These are phyloP conservation scores for Caiman crocodilus DNA, from an alignment of 2,797 vertebrate species.

Conservation along the genomic window DNA sequence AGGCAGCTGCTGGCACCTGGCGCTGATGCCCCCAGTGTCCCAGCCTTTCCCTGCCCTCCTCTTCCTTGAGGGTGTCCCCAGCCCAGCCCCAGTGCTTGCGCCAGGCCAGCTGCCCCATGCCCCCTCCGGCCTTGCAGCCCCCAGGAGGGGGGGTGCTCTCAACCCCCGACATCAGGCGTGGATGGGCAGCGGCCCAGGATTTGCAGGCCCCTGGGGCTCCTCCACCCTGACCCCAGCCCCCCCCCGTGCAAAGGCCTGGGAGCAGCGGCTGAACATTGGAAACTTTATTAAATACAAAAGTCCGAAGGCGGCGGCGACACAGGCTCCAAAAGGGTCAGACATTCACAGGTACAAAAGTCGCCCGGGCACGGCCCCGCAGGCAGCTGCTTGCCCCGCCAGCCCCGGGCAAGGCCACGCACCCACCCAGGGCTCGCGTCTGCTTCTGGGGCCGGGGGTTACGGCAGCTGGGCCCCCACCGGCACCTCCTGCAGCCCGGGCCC, in stretches of 20 bases:
- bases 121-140: too few relatives aligned
- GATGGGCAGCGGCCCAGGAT: too few relatives aligned
- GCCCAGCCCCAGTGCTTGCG: too few relatives aligned
- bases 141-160: neutral
- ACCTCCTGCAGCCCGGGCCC: neutral
- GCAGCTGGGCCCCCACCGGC: neutral
- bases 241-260: neutral
- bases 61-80: too few relatives aligned
- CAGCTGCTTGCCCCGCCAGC: neutral
- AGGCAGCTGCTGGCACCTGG: neutral
- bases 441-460: neutral
- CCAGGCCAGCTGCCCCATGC: too few relatives aligned
- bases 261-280: conserved; percentile 44
- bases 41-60: neutral
- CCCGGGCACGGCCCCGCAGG: conserved; percentile 34
- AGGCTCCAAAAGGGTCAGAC: conserved; percentile 79
- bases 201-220: too few relatives aligned
- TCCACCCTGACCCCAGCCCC: neutral
- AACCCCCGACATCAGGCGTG: too few relatives aligned
- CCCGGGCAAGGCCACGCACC: neutral
- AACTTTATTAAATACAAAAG: conserved; percentile 82
- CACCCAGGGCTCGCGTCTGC: fast-evolving
- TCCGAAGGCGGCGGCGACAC: conserved; percentile 74
- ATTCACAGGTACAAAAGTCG: conserved; percentile 80
- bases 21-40: neutral